Conservation (phyloP, 2,797 vertebrate species). For the Typhlichthys subterraneus region DNA sequence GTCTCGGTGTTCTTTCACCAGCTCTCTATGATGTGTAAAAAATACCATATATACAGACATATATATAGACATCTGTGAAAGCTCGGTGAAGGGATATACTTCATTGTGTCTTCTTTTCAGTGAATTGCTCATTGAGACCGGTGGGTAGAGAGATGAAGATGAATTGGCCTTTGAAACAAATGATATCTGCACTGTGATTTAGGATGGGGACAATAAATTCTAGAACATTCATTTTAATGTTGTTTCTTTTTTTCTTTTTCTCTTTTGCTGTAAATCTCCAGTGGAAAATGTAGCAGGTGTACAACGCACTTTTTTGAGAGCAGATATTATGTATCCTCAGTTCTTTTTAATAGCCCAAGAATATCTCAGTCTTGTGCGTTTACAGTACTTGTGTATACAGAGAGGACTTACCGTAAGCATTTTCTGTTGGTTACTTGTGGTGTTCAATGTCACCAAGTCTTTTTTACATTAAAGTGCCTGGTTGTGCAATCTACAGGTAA, state of each 20-base stretch:
- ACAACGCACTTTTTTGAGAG: background rate
- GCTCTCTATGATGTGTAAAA: background rate
- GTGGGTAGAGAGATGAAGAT: conserved; percentile 1
- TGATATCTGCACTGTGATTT: background rate
- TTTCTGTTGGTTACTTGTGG: no score
- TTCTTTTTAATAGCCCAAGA: background rate
- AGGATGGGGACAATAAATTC: background rate
- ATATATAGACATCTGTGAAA: background rate
- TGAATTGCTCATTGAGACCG: background rate
- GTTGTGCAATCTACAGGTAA: background rate
- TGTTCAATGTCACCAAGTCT: no score
- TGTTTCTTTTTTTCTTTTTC: background rate
- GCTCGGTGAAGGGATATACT: background rate
- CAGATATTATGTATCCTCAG: no score
- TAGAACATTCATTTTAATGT: background rate
- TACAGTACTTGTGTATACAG: no score
- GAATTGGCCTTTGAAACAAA: background rate
- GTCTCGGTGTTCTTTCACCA: background rate
- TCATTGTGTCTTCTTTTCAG: background rate
- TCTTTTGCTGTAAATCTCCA: background rate
- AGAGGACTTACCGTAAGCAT: no score
- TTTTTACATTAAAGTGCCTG: background rate
- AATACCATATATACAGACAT: background rate
- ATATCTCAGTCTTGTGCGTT: background rate
- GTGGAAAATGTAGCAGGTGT: background rate